A percentile compares a stretch with the other conserved stretches of the same genome.
phyloP scores from a whole-genome alignment of 2,113 vertebrate species.

The Castor canadensis region DNA sequence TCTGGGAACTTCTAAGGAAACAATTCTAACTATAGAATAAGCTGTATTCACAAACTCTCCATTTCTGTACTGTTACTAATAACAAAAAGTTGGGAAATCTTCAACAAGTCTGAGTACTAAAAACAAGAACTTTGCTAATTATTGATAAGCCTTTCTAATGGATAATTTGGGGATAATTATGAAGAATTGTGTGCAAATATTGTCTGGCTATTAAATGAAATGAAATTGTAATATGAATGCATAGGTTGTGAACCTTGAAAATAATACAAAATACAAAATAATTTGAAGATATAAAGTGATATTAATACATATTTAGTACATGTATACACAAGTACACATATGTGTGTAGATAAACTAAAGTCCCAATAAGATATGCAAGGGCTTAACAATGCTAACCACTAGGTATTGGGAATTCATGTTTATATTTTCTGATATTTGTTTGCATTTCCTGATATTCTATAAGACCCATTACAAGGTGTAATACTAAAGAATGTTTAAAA shows the following conservation, averaged over 20 bases:
- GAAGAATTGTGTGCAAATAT: neutral
- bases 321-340: neutral
- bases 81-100: constrained; percentile 42
- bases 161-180: neutral
- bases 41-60: constrained; percentile 57
- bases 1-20: constrained; percentile 80
- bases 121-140: constrained; percentile 9
- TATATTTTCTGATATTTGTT: constrained; percentile 25
- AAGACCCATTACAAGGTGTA: neutral
- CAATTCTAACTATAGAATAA: constrained; percentile 78
- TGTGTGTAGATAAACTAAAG: neutral
- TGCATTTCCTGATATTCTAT: constrained; percentile 17
- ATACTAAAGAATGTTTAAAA: neutral
- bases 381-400: neutral
- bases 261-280: neutral
- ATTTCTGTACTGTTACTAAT: constrained; percentile 63
- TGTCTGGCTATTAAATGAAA: neutral
- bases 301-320: neutral
- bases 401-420: neutral
- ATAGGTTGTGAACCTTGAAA: neutral
- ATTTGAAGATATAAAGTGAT: neutral
- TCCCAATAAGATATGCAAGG: neutral
- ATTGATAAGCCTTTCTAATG: constrained; percentile 34
- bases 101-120: constrained; percentile 35
- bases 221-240: constrained; percentile 5